Percentiles rank a stretch among this genome's conserved stretches.
phyloP scores from a whole-genome alignment of 2,888 invertebrate species.

The Orthosia cruda region DNA sequence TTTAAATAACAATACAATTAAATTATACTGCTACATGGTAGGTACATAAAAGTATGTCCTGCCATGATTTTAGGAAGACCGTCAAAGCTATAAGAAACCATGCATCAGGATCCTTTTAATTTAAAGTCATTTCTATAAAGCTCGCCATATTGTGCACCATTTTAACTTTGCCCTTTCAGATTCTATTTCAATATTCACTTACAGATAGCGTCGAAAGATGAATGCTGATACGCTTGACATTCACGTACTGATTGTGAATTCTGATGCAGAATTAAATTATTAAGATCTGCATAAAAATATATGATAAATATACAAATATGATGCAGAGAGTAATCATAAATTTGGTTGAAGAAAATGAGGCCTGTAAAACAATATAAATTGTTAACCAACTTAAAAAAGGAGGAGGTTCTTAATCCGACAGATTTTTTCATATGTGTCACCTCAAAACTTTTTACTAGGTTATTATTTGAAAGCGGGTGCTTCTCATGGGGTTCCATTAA shows the following conservation, averaged over 20 bases:
- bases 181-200: slow-evolving; percentile 37
- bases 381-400: too few species aligned
- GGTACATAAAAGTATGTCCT: not conserved
- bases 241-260: slow-evolving; percentile 16
- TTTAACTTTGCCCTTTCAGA: slow-evolving; percentile 11
- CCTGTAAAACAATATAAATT: not conserved
- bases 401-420: too few species aligned
- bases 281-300: not conserved
- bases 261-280: slow-evolving; percentile 6
- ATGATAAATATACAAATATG: not conserved
- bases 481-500: too few species aligned
- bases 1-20: too few species aligned
- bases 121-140: not conserved
- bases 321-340: not conserved
- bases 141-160: not conserved
- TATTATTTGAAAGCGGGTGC: too few species aligned
- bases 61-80: not conserved
- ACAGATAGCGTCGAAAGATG: slow-evolving; percentile 23
- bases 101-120: not conserved
- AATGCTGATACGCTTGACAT: slow-evolving; percentile 26
- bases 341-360: not conserved
- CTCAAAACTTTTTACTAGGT: too few species aligned
- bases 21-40: too few species aligned
- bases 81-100: not conserved
- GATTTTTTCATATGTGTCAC: too few species aligned